Conservation (phyloP, 2,888 invertebrate species). For the Shargacucullia verbasci region DNA sequence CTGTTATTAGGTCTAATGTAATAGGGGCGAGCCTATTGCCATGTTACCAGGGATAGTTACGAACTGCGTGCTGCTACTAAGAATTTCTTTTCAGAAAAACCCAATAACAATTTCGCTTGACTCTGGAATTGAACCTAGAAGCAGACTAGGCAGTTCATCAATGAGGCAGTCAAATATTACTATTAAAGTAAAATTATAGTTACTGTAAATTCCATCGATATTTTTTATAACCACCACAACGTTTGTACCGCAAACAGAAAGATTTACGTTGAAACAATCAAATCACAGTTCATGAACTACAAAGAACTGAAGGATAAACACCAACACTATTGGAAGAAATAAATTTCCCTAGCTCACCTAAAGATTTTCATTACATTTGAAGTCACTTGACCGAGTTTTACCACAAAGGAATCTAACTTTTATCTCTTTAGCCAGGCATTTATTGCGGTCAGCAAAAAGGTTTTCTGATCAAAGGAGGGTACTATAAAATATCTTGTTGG, state of each 20-base stretch:
- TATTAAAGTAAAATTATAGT: background rate
- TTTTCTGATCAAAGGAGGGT: conserved; percentile 73
- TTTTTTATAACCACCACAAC: conserved; percentile 5
- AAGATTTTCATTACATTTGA: conserved; percentile 82
- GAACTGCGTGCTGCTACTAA: no score
- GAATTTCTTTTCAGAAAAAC: no score
- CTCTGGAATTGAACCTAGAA: no score
- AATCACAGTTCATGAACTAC: conserved; percentile 18
- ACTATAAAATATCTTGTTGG: conserved; percentile 69
- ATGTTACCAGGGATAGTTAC: no score
- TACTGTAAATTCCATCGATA: conserved; percentile 1
- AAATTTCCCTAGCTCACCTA: conserved; percentile 73
- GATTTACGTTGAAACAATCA: conserved; percentile 35
- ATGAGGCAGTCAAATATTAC: no score
- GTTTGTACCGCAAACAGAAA: conserved; percentile 26
- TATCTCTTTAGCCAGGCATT: conserved; percentile 80
- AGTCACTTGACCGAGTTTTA: conserved; percentile 78
- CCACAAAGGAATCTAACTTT: conserved; percentile 81
- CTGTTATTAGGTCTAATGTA: no score
- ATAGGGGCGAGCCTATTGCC: no score
- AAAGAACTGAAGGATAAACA: conserved; percentile 58
- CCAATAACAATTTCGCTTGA: no score
- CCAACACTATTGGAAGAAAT: conserved; percentile 66
- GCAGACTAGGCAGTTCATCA: no score
- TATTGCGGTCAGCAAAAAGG: conserved; percentile 81